Evolutionary conservation across 2,888 invertebrate species (phyloP).

Genomic region (Lottia scabra): DNA sequence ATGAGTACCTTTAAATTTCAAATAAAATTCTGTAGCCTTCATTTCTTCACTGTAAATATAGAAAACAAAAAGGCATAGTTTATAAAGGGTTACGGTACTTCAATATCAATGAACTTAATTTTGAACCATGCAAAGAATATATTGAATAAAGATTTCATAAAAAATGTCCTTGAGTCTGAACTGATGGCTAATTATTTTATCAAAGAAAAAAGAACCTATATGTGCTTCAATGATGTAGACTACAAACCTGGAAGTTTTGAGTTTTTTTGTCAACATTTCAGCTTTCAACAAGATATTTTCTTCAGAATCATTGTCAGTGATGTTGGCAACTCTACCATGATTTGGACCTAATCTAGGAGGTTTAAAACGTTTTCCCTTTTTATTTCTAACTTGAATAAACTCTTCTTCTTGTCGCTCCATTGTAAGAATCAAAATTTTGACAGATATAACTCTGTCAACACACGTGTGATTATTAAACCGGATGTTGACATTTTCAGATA

Average conservation of each 20-base stretch:
- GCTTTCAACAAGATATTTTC: background rate
- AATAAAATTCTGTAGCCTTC: slow-evolving; percentile 10
- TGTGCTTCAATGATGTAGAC: background rate
- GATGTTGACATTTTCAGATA: too few species aligned
- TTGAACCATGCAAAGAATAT: too few species aligned
- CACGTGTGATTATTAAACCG: too few species aligned
- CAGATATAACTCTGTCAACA: too few species aligned
- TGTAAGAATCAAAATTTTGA: too few species aligned
- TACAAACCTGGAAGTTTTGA: background rate
- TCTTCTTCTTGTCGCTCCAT: background rate
- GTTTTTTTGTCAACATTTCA: background rate
- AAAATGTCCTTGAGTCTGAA: too few species aligned
- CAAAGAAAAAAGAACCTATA: too few species aligned
- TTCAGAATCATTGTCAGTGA: background rate
- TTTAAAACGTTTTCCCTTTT: background rate
- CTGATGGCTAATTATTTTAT: too few species aligned
- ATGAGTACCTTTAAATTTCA: background rate
- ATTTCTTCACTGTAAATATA: slow-evolving; percentile 14
- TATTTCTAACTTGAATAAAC: background rate
- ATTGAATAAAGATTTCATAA: too few species aligned
- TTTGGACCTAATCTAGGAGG: background rate
- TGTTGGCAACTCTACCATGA: background rate
- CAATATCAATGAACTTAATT: too few species aligned
- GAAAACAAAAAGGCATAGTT: background rate
- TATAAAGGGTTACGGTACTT: too few species aligned